phyloP scores from a whole-genome alignment of 2,888 invertebrate genomes.

The Rhopalosiphum nymphaeae region DNA sequence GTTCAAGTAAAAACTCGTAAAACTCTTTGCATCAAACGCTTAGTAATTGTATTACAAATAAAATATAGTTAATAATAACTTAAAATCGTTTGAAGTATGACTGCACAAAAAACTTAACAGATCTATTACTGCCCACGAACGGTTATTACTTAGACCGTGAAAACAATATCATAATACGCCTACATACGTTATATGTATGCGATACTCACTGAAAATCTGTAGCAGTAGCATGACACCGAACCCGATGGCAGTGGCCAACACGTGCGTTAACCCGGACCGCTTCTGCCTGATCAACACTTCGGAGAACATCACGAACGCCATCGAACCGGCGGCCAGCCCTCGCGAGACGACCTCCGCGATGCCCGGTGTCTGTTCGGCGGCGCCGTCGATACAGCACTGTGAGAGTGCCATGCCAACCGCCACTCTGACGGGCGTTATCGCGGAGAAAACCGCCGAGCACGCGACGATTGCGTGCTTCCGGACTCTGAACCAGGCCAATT shows the following conservation, averaged over 20 bases:
- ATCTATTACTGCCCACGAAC: not conserved
- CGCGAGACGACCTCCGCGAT: constrained; percentile 74
- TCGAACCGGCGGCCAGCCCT: constrained; percentile 83
- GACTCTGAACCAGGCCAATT: constrained; percentile 75
- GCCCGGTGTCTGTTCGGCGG: constrained; percentile 69
- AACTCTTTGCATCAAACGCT: not conserved
- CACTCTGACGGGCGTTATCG: constrained; percentile 80
- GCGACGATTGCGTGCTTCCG: constrained; percentile 71
- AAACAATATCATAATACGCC: too few relatives aligned
- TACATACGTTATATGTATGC: not conserved
- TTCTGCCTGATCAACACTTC: constrained; percentile 82
- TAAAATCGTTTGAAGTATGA: not conserved
- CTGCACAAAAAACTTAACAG: not conserved
- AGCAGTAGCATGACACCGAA: constrained; percentile 75
- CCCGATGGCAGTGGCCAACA: constrained; percentile 74
- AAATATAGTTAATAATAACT: not conserved
- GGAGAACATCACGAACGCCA: constrained; percentile 85
- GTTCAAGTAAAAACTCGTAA: too few relatives aligned
- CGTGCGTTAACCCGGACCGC: constrained; percentile 74
- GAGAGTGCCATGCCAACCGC: constrained; percentile 75
- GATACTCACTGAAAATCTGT: constrained; percentile 68
- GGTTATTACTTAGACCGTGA: too few relatives aligned
- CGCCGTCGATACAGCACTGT: constrained; percentile 71
- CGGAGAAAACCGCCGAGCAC: constrained; percentile 76
- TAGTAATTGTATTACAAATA: too few relatives aligned